Evolutionary conservation across 30 jellyfish, hydroid and myxozoan species (phyloP), one percentile per base, ranked within the genome.

Genomic region (Hydra vulgaris): DNA sequence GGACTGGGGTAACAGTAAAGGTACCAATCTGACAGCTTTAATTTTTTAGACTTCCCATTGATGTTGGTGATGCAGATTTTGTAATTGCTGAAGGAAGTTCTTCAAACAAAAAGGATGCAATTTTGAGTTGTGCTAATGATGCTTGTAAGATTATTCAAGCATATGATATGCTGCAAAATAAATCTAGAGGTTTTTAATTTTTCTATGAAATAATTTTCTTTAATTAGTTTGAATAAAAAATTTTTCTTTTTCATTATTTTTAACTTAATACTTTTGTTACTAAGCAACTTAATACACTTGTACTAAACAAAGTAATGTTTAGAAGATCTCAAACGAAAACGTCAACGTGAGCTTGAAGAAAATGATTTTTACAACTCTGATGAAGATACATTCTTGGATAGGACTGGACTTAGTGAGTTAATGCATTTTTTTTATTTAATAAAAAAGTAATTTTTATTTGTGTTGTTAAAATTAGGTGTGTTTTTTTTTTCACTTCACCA

Each of bases 301-400:
- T 40, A 3, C 12, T 40, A 40, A 40, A 12, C 12, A 40, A 40
- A 19, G 7, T 18, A 22, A 21, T 19, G 18, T 80, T 21, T 66
- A 80, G 98, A 91, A 70, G 91, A 94, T 76, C 96, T 80, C 78
- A 68, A 88, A 53, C 81, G 91, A 67, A 86, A 82, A 52, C 71
- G 95, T 25, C 90, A 83, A 26, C 83, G 84, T 20, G 76, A 75
- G 71, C 73, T 91, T 22, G 98, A 88, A 73, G 98, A 86, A 26
- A 86, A 91, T 79, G 98, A 91, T 54, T 91, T 70, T 77, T 91
- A 91, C 77, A 96, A 91, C 79, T 87, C 96, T n/a, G 98, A 91
- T 77, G 98, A 91, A 7, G 98, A 91, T 40, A 40, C 94, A 7
- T 91, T 73, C 69, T 82, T 85, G 0, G 98, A 91, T 81, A 75